Base-by-base conservation (phyloP, 2,888 invertebrate genomes). In the Cheilosia variabilis region DNA sequence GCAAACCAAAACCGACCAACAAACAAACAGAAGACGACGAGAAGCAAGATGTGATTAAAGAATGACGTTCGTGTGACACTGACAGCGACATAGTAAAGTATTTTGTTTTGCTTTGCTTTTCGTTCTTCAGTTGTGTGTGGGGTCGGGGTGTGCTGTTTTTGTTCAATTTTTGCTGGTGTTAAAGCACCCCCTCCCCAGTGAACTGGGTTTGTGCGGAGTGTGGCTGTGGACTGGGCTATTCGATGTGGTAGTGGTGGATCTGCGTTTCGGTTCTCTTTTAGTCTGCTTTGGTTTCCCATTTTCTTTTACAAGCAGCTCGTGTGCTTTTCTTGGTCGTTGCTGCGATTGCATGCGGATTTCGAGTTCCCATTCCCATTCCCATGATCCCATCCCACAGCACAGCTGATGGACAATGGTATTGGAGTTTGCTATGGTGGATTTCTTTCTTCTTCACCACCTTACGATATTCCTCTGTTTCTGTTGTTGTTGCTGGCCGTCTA, bases 381-480 rank as follows among this genome's bases (percentile, higher is more conserved):
- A 27, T 41, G 4, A 24, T 27, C 57, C 13, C 63, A 24, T 52
- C 31, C 13, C 24, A 41, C 41, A 37, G 15, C 50, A 34, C 43
- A 37, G 15, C 50, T 45, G 47, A 47, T 53, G 57, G 34, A 3
- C 17, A 5, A 19, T 66, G 47, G 24, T 58, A 24, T 52, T 50
- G 69, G 57, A 58, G 68, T 55, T 34, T 55, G n/a, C 57, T 75
- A 37, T 76, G 81, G 81, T 76, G 58, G 53, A 71, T 82, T 82
- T 82, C 52, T 82, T 82, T 50, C 63, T 75, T 75, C 76, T 65
- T 76, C 81, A 81, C 69, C 63, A 65, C 69, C 50, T 37, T 47
- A 57, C 27, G 62, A 24, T 53, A 77, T 50, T 24, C 45, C 66
- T 22, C 24, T 19, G 19, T 13, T 5, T 57, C 50, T 71, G 63